Base-by-base conservation (phyloP, 2,113 vertebrate genomes). In the Athene cunicularia region DNA sequence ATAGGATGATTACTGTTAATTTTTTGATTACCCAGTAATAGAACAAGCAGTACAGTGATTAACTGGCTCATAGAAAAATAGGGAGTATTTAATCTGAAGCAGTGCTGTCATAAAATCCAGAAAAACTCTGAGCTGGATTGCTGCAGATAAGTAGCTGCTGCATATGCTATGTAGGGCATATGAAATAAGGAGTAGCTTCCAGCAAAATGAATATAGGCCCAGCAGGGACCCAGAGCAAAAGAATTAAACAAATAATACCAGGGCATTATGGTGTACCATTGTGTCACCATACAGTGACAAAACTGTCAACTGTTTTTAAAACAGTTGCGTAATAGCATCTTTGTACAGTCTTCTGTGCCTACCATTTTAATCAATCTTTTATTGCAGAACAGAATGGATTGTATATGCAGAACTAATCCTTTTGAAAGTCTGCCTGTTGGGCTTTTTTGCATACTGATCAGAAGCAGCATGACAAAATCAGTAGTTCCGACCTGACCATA, bases 1-100 rank as follows among this genome's bases (percentile, higher is more conserved):
- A 80, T 16, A 79, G 16, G 16, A 79, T 92, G 96, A 96, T 86
- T 88, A 74, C 82, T 80, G 71, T 84, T 96, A 94, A 94, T 91
- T 96, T 96, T 53, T 75, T 81, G 89, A 84, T 97, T 90, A 93
- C 47, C 50, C 39, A 64, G 75, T 77, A 95, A 62, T 67, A 67
- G 94, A 72, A 86, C 56, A 88, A 92, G 80, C 80, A 88, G 70
- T 83, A 82, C 53, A 60, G 33, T 80, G 79, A 94, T 90, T 97
- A 93, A 93, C 93, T 89, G 86, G 73, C 89, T 92, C 75, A 45
- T 15, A 23, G 33, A 86, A 85, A 83, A 91, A 71, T 71, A 74
- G 52, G 19, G 22, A 71, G 52, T 21, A 91, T 70, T 92, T 88
- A 93, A 93, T 90, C 45, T 91, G 55, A 84, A 86, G 45, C 71